Base-by-base conservation (phyloP, 2,113 vertebrate genomes). In the Mohoua ochrocephala region DNA sequence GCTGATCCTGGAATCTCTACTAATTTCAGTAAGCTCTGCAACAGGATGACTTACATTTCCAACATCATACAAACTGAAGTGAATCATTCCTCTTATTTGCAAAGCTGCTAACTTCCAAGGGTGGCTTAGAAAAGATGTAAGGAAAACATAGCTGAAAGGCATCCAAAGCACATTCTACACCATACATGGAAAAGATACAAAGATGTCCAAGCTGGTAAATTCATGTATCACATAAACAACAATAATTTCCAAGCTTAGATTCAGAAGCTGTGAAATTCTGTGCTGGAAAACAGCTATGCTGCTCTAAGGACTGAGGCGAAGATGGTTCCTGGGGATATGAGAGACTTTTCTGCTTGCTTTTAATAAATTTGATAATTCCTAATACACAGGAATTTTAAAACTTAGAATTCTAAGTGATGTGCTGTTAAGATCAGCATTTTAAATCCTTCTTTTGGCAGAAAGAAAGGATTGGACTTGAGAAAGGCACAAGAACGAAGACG, bases 41-140 rank as follows among this genome's bases (percentile, higher is more conserved):
- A 56, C 52, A 85, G 77, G 37, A 26, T 77, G 67, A 69, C 39
- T 89, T 91, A 68, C 2, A 53, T 91, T 89, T 90, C 88, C 65
- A 75, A 37, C 21, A 56, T 75, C 6, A 1, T 24, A 93, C 49
- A 79, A 93, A 79, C 33, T 35, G 33, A 60, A 91, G 67, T 88
- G 85, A 94, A 83, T 94, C 75, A 80, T 60, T 90, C 50, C 54
- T 33, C 57, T 65, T 90, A 57, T 92, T 90, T 88, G 67, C 63
- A 88, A 94, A 96, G 92, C 82, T 91, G 53, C 44, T 91, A 87
- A 91, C 44, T 82, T 82, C 54, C 61, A 64, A 80, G 63, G 63
- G 45, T 69, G 24, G 42, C 37, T 88, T 68, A 88, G 42, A 2
- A 3, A 83, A 59, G 27, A 86, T 50, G 26, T 47, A 73, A 75